Percentiles rank a stretch among this genome's conserved stretches.
Evolutionary conservation across 2,113 vertebrate genomes (phyloP).

Genomic region (Pteropus alecto): DNA sequence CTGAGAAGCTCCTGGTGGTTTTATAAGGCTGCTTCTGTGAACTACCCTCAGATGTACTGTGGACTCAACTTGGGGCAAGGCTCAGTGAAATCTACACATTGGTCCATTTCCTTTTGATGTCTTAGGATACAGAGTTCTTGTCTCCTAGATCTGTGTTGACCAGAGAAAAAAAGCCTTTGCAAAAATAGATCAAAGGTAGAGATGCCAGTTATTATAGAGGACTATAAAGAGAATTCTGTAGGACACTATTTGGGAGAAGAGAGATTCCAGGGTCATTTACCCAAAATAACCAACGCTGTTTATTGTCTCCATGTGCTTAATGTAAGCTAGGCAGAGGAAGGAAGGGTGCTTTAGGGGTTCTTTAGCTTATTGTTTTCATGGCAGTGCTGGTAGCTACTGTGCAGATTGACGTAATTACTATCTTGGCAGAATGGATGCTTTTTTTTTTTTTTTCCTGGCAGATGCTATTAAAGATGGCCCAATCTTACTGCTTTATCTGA

Average conservation of each 20-base stretch:
- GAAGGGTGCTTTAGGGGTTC: not conserved
- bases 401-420: slow-evolving; percentile 26
- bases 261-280: not conserved
- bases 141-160: not conserved
- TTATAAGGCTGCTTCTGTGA: slow-evolving; percentile 63
- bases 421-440: slow-evolving; percentile 16
- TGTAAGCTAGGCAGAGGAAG: not conserved
- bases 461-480: slow-evolving; percentile 42
- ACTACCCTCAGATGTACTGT: not conserved
- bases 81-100: slow-evolving; percentile 65
- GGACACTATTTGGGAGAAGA: not conserved
- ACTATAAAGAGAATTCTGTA: not conserved
- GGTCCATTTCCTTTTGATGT: slow-evolving; percentile 4
- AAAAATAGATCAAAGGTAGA: not conserved
- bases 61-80: slow-evolving; percentile 49
- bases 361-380: not conserved
- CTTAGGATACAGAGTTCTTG: not conserved
- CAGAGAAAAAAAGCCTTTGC: not conserved
- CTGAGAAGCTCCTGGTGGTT: slow-evolving; percentile 15
- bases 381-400: slow-evolving; percentile 17
- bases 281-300: not conserved
- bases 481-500: slow-evolving; percentile 54
- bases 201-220: not conserved
- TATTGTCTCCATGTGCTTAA: not conserved
- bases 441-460: not conserved